phyloP scores from a whole-genome alignment of 2,113 vertebrate species.

The Ammodytes dubius region DNA sequence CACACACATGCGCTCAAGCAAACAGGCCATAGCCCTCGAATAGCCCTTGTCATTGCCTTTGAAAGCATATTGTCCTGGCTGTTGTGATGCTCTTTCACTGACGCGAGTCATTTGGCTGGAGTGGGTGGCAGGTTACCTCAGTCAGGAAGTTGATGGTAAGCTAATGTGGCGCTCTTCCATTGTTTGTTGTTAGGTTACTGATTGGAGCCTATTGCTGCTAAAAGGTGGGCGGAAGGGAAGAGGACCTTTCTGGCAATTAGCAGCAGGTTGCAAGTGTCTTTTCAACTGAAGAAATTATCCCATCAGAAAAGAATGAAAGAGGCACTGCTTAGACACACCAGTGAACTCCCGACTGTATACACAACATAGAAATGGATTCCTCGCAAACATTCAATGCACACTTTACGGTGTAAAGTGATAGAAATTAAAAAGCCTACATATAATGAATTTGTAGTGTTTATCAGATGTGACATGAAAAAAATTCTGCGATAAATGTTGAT shows the following conservation, averaged over 20 bases:
- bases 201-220: constrained; percentile 29
- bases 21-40: constrained; percentile 43
- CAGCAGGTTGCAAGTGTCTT: neutral
- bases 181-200: constrained; percentile 42
- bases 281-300: neutral
- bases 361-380: neutral
- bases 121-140: constrained; percentile 58
- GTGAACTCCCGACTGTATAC: neutral
- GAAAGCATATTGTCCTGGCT: constrained; percentile 52
- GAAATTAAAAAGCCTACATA: neutral
- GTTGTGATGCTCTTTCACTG: constrained; percentile 60
- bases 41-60: constrained; percentile 53
- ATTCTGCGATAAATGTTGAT: neutral
- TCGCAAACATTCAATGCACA: neutral
- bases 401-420: neutral
- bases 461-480: neutral
- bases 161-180: constrained; percentile 41
- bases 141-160: constrained; percentile 52
- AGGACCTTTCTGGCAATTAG: neutral
- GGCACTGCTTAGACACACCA: neutral
- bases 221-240: constrained; percentile 8
- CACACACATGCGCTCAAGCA: constrained; percentile 40
- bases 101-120: constrained; percentile 72
- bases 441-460: neutral
- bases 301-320: neutral